Conservation (phyloP, 2,888 invertebrate species). For the Drosophila incognita region DNA sequence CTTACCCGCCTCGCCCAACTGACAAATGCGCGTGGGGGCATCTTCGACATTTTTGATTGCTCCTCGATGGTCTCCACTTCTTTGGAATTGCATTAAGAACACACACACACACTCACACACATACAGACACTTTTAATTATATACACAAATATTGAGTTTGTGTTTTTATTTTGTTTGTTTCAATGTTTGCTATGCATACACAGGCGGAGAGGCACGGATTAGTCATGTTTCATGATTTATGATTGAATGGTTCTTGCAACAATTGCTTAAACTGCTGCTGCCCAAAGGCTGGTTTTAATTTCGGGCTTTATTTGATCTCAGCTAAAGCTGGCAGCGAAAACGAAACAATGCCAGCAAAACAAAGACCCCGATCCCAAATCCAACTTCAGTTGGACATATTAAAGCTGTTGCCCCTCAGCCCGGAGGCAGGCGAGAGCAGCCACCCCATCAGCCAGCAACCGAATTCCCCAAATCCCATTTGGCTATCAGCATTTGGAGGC, state of each 20-base stretch:
- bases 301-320: constrained; percentile 2
- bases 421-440: constrained; percentile 8
- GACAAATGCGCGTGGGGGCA: constrained; percentile 86
- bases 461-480: constrained; percentile 76
- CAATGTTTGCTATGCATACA: background rate
- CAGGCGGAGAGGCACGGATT: background rate
- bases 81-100: constrained; percentile 42
- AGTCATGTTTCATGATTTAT: constrained; percentile 26
- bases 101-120: constrained; percentile 44
- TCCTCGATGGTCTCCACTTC: constrained; percentile 83
- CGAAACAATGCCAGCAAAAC: constrained; percentile 52
- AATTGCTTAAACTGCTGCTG: background rate
- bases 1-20: constrained; percentile 87
- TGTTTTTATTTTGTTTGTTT: background rate
- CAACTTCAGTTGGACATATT: constrained; percentile 63
- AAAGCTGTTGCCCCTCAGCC: constrained; percentile 38
- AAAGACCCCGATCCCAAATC: constrained; percentile 46
- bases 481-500: constrained; percentile 65
- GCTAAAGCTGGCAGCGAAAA: background rate
- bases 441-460: constrained; percentile 10
- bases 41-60: constrained; percentile 80
- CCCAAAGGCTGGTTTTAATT: background rate
- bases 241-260: background rate
- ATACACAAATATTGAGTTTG: constrained; percentile 43
- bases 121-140: constrained; percentile 36